Base-by-base conservation (phyloP, 2,888 invertebrate genomes). In the Suillia variegata region DNA sequence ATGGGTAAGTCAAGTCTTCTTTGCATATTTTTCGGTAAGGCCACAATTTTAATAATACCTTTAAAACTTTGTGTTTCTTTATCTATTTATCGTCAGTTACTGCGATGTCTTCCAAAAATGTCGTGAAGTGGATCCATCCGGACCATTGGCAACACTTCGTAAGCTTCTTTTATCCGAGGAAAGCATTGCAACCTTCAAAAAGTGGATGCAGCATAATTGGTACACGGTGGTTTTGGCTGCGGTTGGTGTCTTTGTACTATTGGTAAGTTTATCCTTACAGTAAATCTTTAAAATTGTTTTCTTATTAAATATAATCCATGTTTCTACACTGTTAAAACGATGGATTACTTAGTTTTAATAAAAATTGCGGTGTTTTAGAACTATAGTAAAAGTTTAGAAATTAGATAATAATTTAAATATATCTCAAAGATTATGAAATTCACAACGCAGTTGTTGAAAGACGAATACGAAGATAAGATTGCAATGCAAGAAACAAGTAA, bases 71-170 rank as follows among this genome's bases (percentile, higher is more conserved):
- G 10, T 18, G 2, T 26, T 31, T 10, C 22, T 48, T 6, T 0
- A 1, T 42, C 50, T 12, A 48, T 42, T 54, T 34, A 21, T 22
- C 50, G 51, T 6, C 34, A 87, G 87, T 45, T 87, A 87, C 80
- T 87, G 87, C 78, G 87, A 87, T 80, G 87, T 87, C 69, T 87
- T 87, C 83, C 87, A 87, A 79, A 86, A 87, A 76, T 96, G 96
- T 80, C 87, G 96, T 70, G 95, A 95, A 84, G 94, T 95, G 62
- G 95, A 96, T 86, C 96, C 95, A 15, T 93, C 94, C 1, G 95
- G 96, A 8, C 96, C 95, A 13, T 83, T 96, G 74, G 95, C 95
- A 13, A 96, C 95, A 20, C 84, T 96, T 55, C 87, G 94, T 54
- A 93, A 93, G 80, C 85, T 96, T 52, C 83, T 96, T 53, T 84